Percentiles rank a stretch among this genome's conserved stretches.
phyloP scores from a whole-genome alignment of 2,797 vertebrate species.

The Diceros bicornis region DNA sequence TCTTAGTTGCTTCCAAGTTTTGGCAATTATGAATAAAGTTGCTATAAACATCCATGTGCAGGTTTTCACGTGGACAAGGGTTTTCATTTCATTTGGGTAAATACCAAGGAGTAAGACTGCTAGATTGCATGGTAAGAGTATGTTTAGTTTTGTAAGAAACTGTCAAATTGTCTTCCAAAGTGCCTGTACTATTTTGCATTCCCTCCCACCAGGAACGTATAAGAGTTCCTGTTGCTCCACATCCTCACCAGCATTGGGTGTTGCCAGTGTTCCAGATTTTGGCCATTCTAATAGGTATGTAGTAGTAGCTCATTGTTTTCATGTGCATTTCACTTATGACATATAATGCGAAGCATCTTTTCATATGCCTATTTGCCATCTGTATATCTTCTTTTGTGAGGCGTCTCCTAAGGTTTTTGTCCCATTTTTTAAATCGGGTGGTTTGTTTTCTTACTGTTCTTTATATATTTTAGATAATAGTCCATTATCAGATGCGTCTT shows the following conservation, averaged over 20 bases:
- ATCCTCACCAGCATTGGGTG: neutral
- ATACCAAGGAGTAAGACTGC: neutral
- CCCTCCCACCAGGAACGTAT: neutral
- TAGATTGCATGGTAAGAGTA: neutral
- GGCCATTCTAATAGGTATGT: neutral
- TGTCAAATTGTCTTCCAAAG: neutral
- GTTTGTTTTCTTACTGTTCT: neutral
- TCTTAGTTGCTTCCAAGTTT: conserved; percentile 10
- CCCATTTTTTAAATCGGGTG: neutral
- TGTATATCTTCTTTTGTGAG: neutral
- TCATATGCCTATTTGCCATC: neutral
- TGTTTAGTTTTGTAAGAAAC: neutral
- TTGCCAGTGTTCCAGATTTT: conserved; percentile 4
- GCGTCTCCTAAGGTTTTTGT: neutral
- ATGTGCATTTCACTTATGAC: neutral
- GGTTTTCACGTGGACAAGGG: neutral
- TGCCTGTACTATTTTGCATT: neutral
- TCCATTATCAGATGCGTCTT: neutral
- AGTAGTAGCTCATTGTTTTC: neutral
- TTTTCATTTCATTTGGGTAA: conserved; percentile 25
- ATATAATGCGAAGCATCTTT: neutral
- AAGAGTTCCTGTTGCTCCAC: neutral
- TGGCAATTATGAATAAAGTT: neutral
- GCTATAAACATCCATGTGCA: conserved; percentile 11
- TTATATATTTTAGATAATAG: neutral